Conservation (phyloP, 2,797 vertebrate genomes). For the Tenualosa ilisha region DNA sequence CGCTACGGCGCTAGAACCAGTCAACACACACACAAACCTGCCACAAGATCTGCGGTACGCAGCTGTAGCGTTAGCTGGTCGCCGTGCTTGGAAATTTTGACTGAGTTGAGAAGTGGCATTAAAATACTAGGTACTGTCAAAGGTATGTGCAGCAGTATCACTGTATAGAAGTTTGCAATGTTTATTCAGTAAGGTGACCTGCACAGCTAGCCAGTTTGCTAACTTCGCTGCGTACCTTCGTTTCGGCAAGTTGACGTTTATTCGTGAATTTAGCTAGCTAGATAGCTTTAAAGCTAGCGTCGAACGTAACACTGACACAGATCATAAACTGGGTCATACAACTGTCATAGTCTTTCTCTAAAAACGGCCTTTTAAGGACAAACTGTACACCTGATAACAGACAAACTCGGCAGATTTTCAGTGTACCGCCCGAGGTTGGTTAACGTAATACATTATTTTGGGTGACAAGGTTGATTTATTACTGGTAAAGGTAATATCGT, state of each 20-base stretch:
- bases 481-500: too few species aligned
- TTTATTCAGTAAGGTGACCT: neutral
- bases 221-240: neutral
- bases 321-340: neutral
- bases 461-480: too few species aligned
- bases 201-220: neutral
- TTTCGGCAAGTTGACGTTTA: neutral
- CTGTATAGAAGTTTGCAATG: neutral
- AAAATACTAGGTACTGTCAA: neutral
- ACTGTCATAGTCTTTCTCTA: neutral
- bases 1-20: neutral
- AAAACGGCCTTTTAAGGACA: neutral
- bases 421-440: neutral
- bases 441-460: neutral
- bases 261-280: neutral
- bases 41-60: neutral
- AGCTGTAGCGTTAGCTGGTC: neutral
- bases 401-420: neutral
- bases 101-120: neutral
- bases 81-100: neutral
- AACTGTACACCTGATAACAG: neutral
- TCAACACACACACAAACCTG: neutral
- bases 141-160: constrained; percentile 2
- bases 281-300: neutral
- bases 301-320: neutral